Evolutionary conservation across 2,888 invertebrate genomes (phyloP).

Genomic region (Cosmia pyralina): DNA sequence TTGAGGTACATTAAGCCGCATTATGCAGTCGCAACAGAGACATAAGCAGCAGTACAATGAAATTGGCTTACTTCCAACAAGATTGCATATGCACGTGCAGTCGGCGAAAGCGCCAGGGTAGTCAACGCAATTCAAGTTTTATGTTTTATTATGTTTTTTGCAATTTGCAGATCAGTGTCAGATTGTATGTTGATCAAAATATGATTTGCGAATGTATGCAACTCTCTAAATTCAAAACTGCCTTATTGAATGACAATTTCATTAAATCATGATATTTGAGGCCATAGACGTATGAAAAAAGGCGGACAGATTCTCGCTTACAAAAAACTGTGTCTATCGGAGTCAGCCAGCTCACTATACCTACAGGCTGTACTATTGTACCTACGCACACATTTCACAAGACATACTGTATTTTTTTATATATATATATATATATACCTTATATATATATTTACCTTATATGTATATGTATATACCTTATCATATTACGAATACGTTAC

Average conservation of each 20-base stretch:
- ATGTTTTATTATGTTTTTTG: background rate
- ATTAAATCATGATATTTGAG: background rate
- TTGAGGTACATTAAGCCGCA: conserved; percentile 26
- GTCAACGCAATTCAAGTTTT: background rate
- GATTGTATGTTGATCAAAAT: background rate
- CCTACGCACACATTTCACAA: no score
- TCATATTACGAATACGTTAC: no score
- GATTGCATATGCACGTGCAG: conserved; percentile 9
- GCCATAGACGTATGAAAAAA: no score
- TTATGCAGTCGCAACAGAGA: conserved; percentile 25
- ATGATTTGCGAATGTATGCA: background rate
- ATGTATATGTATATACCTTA: no score
- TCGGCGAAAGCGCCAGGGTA: background rate
- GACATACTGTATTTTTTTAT: no score
- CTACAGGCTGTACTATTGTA: no score
- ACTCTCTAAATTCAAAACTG: background rate
- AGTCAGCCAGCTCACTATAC: no score
- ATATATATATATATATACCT: no score
- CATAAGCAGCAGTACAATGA: conserved; percentile 16
- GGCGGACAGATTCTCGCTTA: no score
- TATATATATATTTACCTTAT: no score
- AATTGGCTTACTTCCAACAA: conserved; percentile 52
- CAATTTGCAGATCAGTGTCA: no score
- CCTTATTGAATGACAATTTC: background rate
- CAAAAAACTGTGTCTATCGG: no score